A percentile compares a stretch with the other conserved stretches of the same genome.
Evolutionary conservation across 2,797 vertebrate genomes (phyloP).

Genomic region (Anguilla obscura): DNA sequence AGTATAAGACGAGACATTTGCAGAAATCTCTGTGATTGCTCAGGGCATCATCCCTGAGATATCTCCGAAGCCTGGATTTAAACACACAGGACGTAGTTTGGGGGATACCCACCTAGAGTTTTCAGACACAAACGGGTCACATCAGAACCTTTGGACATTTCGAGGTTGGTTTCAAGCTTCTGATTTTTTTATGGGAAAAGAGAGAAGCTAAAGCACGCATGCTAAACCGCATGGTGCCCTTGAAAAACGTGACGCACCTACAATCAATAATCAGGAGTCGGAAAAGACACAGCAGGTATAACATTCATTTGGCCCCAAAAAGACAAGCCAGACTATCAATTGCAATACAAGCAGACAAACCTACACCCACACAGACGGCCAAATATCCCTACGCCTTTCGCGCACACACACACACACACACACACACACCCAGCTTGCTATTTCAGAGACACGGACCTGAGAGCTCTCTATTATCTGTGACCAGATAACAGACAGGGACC

Average conservation of each 20-base stretch:
- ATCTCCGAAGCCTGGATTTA: background rate
- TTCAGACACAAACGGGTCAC: background rate
- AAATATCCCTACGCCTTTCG: background rate
- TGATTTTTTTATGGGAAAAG: background rate
- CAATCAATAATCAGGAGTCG: background rate
- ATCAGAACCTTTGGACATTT: background rate
- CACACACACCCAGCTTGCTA: conserved; percentile 33
- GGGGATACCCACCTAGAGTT: background rate
- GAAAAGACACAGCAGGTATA: background rate
- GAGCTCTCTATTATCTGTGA: conserved; percentile 57
- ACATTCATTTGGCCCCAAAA: conserved; percentile 14
- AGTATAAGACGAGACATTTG: background rate
- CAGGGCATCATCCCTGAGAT: background rate
- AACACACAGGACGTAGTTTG: background rate
- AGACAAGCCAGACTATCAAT: background rate
- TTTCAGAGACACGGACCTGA: conserved; percentile 53
- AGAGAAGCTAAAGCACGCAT: background rate
- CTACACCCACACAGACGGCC: conserved; percentile 11
- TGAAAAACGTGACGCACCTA: background rate
- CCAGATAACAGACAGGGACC: conserved; percentile 62
- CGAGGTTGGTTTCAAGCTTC: background rate
- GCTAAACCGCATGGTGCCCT: background rate
- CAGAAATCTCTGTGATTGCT: background rate
- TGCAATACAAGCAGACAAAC: background rate
- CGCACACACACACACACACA: background rate